Evolutionary conservation across 2,888 invertebrate species (phyloP).

Genomic region (Chouioia cunea): DNA sequence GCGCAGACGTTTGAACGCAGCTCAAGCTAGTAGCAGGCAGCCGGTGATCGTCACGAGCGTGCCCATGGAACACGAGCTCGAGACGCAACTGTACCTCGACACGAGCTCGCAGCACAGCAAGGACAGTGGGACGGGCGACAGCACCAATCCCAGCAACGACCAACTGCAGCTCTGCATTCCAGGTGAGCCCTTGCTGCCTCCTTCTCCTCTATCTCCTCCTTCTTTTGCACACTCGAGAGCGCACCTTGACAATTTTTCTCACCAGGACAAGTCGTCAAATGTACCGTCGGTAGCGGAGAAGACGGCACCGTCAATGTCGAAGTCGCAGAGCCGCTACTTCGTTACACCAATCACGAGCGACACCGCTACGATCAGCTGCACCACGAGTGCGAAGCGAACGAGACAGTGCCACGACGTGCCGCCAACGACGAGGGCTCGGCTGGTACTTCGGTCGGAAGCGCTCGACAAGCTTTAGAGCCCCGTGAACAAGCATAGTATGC

Average conservation of each 20-base stretch:
- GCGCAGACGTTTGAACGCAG: constrained; percentile 75
- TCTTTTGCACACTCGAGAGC: not conserved
- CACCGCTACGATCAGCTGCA: constrained; percentile 50
- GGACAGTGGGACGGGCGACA: constrained; percentile 86
- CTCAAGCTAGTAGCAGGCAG: constrained; percentile 70
- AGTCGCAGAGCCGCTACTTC: constrained; percentile 61
- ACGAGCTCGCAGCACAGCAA: constrained; percentile 83
- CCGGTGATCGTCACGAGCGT: constrained; percentile 58
- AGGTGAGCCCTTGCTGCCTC: constrained; percentile 52
- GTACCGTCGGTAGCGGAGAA: constrained; percentile 59
- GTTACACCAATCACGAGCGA: constrained; percentile 66
- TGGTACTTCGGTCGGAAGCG: too few species aligned
- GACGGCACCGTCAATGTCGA: constrained; percentile 56
- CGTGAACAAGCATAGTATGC: too few species aligned
- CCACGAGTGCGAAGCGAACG: constrained; percentile 50
- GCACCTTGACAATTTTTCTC: constrained; percentile 5
- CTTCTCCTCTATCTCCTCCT: too few species aligned
- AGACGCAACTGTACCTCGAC: constrained; percentile 72
- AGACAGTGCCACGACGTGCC: not conserved
- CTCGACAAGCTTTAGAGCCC: too few species aligned
- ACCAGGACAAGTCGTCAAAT: constrained; percentile 30
- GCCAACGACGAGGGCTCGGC: too few species aligned
- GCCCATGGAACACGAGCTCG: constrained; percentile 54
- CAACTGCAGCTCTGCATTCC: constrained; percentile 69
- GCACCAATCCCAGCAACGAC: constrained; percentile 80